Base-by-base conservation (phyloP, 2,113 vertebrate genomes). In the Oncorhynchus keta region DNA sequence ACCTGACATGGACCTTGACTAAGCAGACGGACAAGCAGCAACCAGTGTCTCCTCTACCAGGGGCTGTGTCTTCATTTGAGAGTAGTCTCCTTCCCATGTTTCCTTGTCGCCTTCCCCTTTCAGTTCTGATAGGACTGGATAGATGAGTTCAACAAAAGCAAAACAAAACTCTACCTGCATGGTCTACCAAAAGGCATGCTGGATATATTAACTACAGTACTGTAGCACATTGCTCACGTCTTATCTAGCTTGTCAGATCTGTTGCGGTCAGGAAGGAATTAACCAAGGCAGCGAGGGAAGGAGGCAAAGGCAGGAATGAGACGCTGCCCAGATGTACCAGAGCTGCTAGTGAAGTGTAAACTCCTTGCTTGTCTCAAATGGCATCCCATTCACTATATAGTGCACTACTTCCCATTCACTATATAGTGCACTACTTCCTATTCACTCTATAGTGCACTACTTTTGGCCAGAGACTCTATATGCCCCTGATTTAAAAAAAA, bases 1-100 rank as follows among this genome's bases (percentile, higher is more conserved):
- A 87, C 97, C 97, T 0, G 96, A 97, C 24, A 99, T 99, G 98
- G 98, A 99, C 94, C 97, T 98, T 90, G 97, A 99, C 87, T 94
- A 90, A 91, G 77, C 66, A 73, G 71, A 74, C 69, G 9, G 39
- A 71, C 67, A 72, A 48, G 49, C 2, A 12, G 83, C 51, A 55
- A 18, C 51, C 51, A 55, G 51, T 51, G 49, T 55, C 51, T 55
- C 51, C 51, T 76, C 83, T 71, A 16, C 45, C 24, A 8, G 45
- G 13, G 45, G 16, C 77, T 68, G 35, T 69, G 51, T 32, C 49
- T 68, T 66, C 45, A 32, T 70, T 68, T 70, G 75, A 76, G 68
- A 45, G 9, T 45, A 45, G 68, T 35, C 22, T 65, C 30, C 28
- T 68, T 59, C 66, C 49, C 32, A 62, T n/a, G 24, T 39, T 8